phyloP scores from a whole-genome alignment of 2,113 vertebrate species.

The Corydoras maculifer region DNA sequence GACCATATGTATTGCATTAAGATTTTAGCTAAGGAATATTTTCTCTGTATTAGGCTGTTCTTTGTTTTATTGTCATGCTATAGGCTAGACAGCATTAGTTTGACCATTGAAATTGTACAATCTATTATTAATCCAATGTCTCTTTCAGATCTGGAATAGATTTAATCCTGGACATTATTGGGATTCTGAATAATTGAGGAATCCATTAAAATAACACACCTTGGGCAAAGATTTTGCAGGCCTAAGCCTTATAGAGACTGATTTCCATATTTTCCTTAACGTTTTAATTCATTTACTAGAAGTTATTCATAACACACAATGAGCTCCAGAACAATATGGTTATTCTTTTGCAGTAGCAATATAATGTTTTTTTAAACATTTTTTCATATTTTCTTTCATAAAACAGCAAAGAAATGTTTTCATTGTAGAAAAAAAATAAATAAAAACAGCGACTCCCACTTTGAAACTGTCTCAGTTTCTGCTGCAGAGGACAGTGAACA shows the following conservation, averaged over 20 bases:
- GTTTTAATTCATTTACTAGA: constrained; percentile 22
- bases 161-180: constrained; percentile 50
- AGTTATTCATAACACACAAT: constrained; percentile 19
- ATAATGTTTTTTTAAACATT: background rate
- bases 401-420: too few relatives aligned
- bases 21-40: background rate
- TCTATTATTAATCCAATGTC: constrained; percentile 48
- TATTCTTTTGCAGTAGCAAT: constrained; percentile 21
- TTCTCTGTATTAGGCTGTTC: background rate
- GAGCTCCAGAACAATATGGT: constrained; percentile 16
- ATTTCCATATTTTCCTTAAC: constrained; percentile 29
- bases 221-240: constrained; percentile 42
- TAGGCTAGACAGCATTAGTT: constrained; percentile 15
- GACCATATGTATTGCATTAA: too few relatives aligned
- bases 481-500: constrained; percentile 37
- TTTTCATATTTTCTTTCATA: too few relatives aligned
- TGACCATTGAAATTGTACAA: constrained; percentile 38
- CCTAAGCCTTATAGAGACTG: constrained; percentile 28
- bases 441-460: constrained; percentile 2
- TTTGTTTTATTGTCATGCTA: constrained; percentile 7
- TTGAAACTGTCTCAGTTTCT: constrained; percentile 39
- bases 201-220: constrained; percentile 47
- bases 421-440: too few relatives aligned
- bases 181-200: constrained; percentile 50
- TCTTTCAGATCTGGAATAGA: constrained; percentile 46